These are phyloP conservation scores for Electrona antarctica DNA, from an alignment of 2,113 vertebrate genomes.

Conservation along the genomic window DNA sequence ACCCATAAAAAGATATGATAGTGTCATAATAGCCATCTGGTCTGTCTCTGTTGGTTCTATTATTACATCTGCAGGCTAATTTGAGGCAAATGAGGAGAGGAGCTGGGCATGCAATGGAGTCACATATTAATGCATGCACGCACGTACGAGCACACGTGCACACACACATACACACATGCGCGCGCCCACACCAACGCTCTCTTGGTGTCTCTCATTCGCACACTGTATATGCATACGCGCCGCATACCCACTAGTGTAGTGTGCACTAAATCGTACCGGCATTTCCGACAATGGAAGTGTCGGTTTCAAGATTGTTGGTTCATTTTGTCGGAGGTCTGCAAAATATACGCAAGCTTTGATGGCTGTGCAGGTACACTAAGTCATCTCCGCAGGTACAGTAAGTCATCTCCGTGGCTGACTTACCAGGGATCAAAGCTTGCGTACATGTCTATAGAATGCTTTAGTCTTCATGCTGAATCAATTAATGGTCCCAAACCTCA, in stretches of 20 bases:
- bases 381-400: too few species aligned
- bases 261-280: background rate
- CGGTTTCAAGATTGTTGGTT: too few species aligned
- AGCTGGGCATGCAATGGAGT: constrained; percentile 30
- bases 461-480: too few species aligned
- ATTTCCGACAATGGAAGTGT: too few species aligned
- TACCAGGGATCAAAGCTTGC: too few species aligned
- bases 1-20: constrained; percentile 56
- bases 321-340: too few species aligned
- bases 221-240: background rate
- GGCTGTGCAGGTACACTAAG: too few species aligned
- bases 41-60: constrained; percentile 45
- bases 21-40: constrained; percentile 67
- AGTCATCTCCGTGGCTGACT: too few species aligned
- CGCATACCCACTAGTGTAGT: background rate
- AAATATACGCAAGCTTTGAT: too few species aligned
- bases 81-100: constrained; percentile 25
- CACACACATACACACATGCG: background rate
- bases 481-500: too few species aligned
- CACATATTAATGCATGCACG: constrained; percentile 28
- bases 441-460: too few species aligned
- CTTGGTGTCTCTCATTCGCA: constrained; percentile 9
- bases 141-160: background rate
- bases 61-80: constrained; percentile 56
- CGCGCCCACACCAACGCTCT: background rate